phyloP scores from a whole-genome alignment of 2,888 invertebrate genomes.

The Mantis religiosa region DNA sequence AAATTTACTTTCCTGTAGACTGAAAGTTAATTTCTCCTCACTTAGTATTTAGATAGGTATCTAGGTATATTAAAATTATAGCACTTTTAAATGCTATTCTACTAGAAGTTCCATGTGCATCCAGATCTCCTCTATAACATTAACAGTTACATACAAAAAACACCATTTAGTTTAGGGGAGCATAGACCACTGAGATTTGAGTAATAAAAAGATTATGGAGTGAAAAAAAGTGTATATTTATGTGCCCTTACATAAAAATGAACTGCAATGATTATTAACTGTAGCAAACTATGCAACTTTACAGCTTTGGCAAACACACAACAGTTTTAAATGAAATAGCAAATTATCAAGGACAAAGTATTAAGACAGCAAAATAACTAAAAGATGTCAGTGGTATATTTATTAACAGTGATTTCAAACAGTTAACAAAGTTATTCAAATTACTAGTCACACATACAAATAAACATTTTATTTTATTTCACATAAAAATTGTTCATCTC shows the following conservation, averaged over 20 bases:
- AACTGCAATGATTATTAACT: not conserved
- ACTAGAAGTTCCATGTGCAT: not conserved
- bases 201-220: not conserved
- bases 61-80: not conserved
- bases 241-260: not conserved
- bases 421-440: not conserved
- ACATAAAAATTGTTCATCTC: not conserved
- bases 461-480: not conserved
- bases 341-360: not conserved
- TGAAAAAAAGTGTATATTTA: not conserved
- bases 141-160: not conserved
- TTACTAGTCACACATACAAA: not conserved
- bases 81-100: not conserved
- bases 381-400: not conserved
- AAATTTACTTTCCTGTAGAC: not conserved
- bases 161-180: not conserved
- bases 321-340: not conserved
- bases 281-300: not conserved
- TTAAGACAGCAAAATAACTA: not conserved
- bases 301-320: not conserved
- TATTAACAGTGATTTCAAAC: not conserved
- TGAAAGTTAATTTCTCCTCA: not conserved
- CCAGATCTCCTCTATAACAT: not conserved
- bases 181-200: not conserved
- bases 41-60: too few relatives aligned